A percentile compares a stretch with the other conserved stretches of the same genome.
These are phyloP conservation scores for Smittia sp. DNA, from an alignment of 2,888 invertebrate genomes.

Conservation along the genomic window DNA sequence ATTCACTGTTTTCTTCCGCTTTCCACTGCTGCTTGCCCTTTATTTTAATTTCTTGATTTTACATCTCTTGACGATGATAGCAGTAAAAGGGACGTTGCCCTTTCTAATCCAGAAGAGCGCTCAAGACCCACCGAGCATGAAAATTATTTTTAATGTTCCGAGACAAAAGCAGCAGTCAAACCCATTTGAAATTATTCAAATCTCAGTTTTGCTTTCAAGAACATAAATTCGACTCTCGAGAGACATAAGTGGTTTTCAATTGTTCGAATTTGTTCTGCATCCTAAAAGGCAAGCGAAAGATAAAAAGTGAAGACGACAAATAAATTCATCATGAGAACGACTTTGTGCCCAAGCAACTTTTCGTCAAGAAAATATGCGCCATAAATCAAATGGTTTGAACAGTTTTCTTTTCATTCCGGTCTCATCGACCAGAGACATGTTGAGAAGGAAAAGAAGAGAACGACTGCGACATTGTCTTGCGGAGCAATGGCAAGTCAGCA, in stretches of 20 bases:
- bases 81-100: not conserved
- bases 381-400: slow-evolving; percentile 1
- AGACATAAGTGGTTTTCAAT: slow-evolving; percentile 37
- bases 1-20: not conserved
- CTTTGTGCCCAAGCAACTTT: slow-evolving; percentile 7
- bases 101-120: not conserved
- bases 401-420: not conserved
- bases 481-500: not conserved
- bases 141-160: not conserved
- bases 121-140: not conserved
- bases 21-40: not conserved
- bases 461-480: not conserved
- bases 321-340: slow-evolving; percentile 25
- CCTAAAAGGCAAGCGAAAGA: slow-evolving; percentile 10
- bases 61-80: not conserved
- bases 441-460: not conserved
- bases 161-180: not conserved
- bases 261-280: slow-evolving; percentile 32
- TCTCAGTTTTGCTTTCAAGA: not conserved
- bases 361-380: slow-evolving; percentile 12
- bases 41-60: not conserved
- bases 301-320: slow-evolving; percentile 20
- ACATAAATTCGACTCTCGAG: slow-evolving; percentile 10
- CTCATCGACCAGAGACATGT: not conserved
- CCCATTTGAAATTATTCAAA: slow-evolving; percentile 24